phyloP scores from a whole-genome alignment of 2,888 invertebrate species.

The Leptogaster cylindrica region DNA sequence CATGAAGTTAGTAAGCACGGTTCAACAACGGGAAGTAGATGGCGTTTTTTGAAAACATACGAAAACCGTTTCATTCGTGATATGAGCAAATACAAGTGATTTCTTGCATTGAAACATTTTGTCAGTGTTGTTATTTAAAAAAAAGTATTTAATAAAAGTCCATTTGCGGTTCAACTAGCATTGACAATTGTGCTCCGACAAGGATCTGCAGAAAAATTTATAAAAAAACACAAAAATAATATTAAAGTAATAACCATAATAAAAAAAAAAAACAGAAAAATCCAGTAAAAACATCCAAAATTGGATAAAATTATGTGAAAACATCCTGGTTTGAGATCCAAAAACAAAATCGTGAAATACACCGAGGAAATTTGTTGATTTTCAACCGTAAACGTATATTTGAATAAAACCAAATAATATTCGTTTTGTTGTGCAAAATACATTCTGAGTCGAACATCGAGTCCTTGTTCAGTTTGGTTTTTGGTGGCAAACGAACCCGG shows the following conservation, averaged over 20 bases:
- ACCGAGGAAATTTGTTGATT: too few relatives aligned
- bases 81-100: neutral
- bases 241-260: neutral
- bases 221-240: neutral
- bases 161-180: too few relatives aligned
- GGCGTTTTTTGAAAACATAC: constrained; percentile 29
- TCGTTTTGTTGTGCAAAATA: too few relatives aligned
- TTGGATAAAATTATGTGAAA: neutral
- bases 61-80: constrained; percentile 7
- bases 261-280: neutral
- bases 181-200: too few relatives aligned
- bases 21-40: constrained; percentile 34
- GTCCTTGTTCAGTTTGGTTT: too few relatives aligned
- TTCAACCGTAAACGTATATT: neutral
- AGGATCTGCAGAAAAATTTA: too few relatives aligned
- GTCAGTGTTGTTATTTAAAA: neutral
- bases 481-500: too few relatives aligned
- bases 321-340: neutral
- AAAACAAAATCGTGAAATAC: neutral
- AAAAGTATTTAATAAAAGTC: neutral
- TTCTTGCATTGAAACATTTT: neutral
- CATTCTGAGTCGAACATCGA: too few relatives aligned
- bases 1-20: neutral
- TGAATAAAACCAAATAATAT: too few relatives aligned
- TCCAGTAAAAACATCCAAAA: neutral